Base-by-base conservation (phyloP, 2,888 invertebrate genomes). In the Alsophila aescularia region DNA sequence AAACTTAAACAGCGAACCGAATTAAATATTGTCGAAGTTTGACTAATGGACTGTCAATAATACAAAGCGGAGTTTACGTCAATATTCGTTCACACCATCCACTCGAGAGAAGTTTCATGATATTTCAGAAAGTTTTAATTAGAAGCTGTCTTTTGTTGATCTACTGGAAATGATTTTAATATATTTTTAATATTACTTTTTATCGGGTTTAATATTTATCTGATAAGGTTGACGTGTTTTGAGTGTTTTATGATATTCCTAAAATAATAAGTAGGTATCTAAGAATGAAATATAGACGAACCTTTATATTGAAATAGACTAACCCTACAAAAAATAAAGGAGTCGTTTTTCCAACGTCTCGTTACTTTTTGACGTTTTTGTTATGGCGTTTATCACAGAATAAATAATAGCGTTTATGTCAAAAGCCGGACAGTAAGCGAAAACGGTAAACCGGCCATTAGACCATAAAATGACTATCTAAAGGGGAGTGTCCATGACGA, bases 41-140 rank as follows among this genome's bases (percentile, higher is more conserved):
- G 15, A 40, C 31, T 24, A 37, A 37, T 39, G 31, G 41, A 36
- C 36, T 50, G 40, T 36, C 39, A 48, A 43, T 21, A 50, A 49
- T 29, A 47, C 8, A 16, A 36, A 47, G 10, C 34, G 13, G 34
- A 55, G 0, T 13, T 29, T 43, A 51, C 32, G 35, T 32, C 32
- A 48, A 44, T 42, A 51, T 41, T 47, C 31, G 5, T 44, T 44
- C 10, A 32, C 35, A 40, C 40, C 29, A 37, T 10, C 39, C 36
- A 12, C 18, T 35, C 13, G 21, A 18, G 18, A 52, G 40, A 64
- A 72, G 62, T 67, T 69, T 54, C 49, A 58, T 60, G 64, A 69
- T 68, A 66, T 69, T 72, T 67, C 54, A 57, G 41, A 61, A 76
- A 73, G 66, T 77, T 77, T 69, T 77, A 72, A 75, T 75, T 69